phyloP scores from a whole-genome alignment of 1,140 invertebrate species.

The Eueides isabella region DNA sequence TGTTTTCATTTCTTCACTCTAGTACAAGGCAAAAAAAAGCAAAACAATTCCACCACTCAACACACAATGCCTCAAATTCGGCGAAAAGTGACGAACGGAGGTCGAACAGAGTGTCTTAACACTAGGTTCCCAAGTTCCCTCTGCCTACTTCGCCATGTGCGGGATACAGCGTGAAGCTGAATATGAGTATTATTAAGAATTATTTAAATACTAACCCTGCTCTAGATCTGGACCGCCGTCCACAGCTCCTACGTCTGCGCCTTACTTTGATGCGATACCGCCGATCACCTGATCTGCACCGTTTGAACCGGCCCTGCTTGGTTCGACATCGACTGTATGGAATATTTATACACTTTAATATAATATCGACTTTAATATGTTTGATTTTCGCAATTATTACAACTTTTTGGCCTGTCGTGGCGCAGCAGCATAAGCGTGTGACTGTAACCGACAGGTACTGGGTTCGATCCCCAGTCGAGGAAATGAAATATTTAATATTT shows the following conservation, averaged over 20 bases:
- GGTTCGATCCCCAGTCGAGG: no score
- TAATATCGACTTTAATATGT: no score
- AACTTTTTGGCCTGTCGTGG: no score
- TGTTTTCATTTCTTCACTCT: background rate
- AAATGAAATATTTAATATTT: no score
- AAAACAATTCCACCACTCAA: background rate
- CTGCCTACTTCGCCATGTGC: background rate
- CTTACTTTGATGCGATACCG: constrained; percentile 40
- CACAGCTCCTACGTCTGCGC: constrained; percentile 1
- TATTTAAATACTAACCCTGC: constrained; percentile 33
- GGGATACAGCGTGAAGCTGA: background rate
- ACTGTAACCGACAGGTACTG: no score
- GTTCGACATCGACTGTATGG: constrained; percentile 49
- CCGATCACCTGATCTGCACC: constrained; percentile 51
- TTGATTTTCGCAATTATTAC: no score
- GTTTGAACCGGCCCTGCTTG: constrained; percentile 51
- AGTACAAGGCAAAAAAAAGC: background rate
- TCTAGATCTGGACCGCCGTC: constrained; percentile 29
- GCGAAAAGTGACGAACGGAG: background rate
- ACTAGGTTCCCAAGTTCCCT: background rate
- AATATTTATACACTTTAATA: no score
- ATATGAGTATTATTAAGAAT: background rate
- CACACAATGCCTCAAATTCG: background rate
- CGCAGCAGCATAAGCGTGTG: no score
- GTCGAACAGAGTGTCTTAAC: background rate